These are phyloP conservation scores for Furcifer pardalis DNA, from an alignment of 2,797 vertebrate species.

Conservation along the genomic window DNA sequence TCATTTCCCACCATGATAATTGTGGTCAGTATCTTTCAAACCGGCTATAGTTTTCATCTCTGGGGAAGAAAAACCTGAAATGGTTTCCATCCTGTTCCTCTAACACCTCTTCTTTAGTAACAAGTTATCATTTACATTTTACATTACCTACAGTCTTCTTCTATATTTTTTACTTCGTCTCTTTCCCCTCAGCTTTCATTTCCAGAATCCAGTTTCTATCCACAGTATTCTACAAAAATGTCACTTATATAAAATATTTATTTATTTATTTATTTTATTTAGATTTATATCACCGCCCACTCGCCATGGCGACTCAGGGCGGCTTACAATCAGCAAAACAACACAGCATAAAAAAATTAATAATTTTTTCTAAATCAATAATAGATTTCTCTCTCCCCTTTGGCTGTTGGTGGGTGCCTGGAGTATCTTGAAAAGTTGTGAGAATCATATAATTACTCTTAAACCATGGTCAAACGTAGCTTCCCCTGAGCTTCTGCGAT, in stretches of 20 bases:
- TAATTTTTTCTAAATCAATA: too few relatives aligned
- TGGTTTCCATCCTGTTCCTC: background rate
- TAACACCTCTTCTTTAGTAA: background rate
- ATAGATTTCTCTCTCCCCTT: too few relatives aligned
- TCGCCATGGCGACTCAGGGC: too few relatives aligned
- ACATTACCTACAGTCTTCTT: background rate
- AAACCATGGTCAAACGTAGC: too few relatives aligned
- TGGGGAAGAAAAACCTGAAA: background rate
- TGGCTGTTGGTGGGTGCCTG: too few relatives aligned
- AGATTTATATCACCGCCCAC: too few relatives aligned
- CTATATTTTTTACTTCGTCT: background rate
- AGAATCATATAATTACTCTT: too few relatives aligned
- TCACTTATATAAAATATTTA: background rate
- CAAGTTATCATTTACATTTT: background rate
- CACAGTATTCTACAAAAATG: background rate
- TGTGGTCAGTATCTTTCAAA: background rate
- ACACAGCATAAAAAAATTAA: too few relatives aligned
- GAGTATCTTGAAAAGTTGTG: too few relatives aligned
- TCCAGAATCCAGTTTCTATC: background rate
- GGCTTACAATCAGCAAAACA: too few relatives aligned
- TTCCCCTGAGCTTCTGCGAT: too few relatives aligned
- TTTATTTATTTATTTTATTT: too few relatives aligned
- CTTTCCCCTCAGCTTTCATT: background rate
- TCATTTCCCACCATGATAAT: conserved; percentile 20
- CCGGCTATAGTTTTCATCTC: background rate